phyloP scores from a whole-genome alignment of 2,888 invertebrate genomes.

The Cantharis nigra region DNA sequence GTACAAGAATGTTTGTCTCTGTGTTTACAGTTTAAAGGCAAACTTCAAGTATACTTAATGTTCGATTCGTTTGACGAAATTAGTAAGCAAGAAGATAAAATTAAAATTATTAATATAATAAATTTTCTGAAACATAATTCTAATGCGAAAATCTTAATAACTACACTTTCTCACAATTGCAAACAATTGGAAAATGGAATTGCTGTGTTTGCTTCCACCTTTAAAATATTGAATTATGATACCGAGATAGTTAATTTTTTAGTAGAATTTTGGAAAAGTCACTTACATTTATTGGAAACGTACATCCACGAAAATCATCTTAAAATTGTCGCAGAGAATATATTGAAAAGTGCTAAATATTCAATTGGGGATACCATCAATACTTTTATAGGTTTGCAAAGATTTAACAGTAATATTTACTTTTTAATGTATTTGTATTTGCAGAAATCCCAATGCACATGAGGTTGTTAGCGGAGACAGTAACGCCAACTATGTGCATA shows the following conservation, averaged over 20 bases:
- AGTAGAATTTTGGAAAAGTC: conserved; percentile 1
- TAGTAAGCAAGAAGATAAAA: neutral
- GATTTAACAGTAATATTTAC: too few relatives aligned
- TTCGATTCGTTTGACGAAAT: conserved; percentile 21
- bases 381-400: neutral
- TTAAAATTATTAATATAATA: conserved; percentile 3
- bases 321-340: neutral
- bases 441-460: too few relatives aligned
- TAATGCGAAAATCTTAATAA: conserved; percentile 15
- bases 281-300: neutral
- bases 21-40: conserved; percentile 6
- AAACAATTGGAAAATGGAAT: conserved; percentile 16
- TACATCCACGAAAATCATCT: neutral
- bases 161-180: conserved; percentile 8
- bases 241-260: conserved; percentile 6
- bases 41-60: conserved; percentile 7
- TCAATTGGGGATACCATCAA: neutral
- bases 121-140: conserved; percentile 7
- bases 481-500: too few relatives aligned
- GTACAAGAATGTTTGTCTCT: conserved; percentile 2
- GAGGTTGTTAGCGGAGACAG: too few relatives aligned
- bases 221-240: neutral
- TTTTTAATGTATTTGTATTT: too few relatives aligned
- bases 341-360: neutral
- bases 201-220: conserved; percentile 9